These are phyloP conservation scores for Macropis europaea DNA, from an alignment of 2,888 invertebrate species.

Conservation along the genomic window DNA sequence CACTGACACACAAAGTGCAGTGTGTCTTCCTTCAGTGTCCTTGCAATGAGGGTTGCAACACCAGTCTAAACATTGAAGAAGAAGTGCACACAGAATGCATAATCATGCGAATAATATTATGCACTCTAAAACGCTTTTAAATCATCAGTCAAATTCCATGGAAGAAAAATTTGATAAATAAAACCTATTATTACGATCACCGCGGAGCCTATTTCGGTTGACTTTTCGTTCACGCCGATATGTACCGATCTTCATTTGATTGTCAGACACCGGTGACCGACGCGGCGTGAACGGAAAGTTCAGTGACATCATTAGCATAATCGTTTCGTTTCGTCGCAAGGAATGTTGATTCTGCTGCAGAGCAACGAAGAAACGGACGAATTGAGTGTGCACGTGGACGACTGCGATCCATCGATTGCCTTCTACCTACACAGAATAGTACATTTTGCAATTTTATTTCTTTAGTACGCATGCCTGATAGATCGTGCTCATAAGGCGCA, in stretches of 20 bases:
- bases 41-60: not conserved
- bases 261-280: no score
- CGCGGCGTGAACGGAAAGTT: no score
- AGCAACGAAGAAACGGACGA: slow-evolving; percentile 35
- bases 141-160: no score
- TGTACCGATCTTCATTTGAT: no score
- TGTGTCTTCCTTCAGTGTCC: not conserved
- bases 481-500: slow-evolving; percentile 22
- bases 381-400: slow-evolving; percentile 27
- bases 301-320: not conserved
- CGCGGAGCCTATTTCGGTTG: no score
- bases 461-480: slow-evolving; percentile 26
- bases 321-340: slow-evolving; percentile 5
- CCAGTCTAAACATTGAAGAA: not conserved
- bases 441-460: slow-evolving; percentile 17
- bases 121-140: no score
- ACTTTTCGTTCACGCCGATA: no score
- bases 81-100: not conserved
- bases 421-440: slow-evolving; percentile 9
- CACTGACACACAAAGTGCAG: slow-evolving; percentile 1
- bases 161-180: no score
- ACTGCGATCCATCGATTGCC: slow-evolving; percentile 29
- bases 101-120: not conserved
- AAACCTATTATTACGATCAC: no score
- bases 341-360: slow-evolving; percentile 29